Evolutionary conservation across 1,140 invertebrate genomes (phyloP), one percentile per base, ranked within the genome.

Genomic region (Drosophila orena): DNA sequence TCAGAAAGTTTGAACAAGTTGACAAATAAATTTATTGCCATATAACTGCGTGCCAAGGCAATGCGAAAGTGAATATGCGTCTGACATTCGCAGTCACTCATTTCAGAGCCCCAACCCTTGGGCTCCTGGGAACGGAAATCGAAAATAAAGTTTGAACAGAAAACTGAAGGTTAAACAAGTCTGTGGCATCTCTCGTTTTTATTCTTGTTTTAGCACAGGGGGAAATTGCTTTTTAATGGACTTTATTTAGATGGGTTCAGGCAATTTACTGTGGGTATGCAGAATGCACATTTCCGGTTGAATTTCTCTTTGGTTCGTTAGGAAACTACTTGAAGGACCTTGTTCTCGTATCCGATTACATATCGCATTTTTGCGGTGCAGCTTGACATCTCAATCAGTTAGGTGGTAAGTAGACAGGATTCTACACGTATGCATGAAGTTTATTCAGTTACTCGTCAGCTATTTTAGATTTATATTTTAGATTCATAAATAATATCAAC

Each of bases 221-320:
- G 72, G 72, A 76, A 76, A 76, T 76, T 76, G 72, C 72, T 76
- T 76, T 76, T 76, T 76, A 76, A 76, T 76, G 60, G 60, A 56
- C 73, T 76, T 76, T 38, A 65, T 75, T 75, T 75, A 38, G 59
- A 50, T 65, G 46, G 46, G 43, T 38, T 35, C 61, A 46, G 49
- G 50, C 27, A 30, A 52, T 43, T 35, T 44, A 37, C 34, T 70
- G 52, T 17, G 68, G 4, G 20, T 24, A 66, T 65, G 44, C 35
- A 66, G 49, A 66, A 17, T 64, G 59, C 43, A 38, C 55, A 59
- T 27, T 34, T 49, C 42, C 24, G 27, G 5, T 27, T 47, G 24
- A 47, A 22, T 7, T 38, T 47, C 27, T 17, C n/a, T 37, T 47
- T 22, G 27, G 11, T 44, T 35, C 11, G n/a, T 11, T 43, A 5